phyloP scores from a whole-genome alignment of 2,113 vertebrate genomes.

The Galeopterus variegatus region DNA sequence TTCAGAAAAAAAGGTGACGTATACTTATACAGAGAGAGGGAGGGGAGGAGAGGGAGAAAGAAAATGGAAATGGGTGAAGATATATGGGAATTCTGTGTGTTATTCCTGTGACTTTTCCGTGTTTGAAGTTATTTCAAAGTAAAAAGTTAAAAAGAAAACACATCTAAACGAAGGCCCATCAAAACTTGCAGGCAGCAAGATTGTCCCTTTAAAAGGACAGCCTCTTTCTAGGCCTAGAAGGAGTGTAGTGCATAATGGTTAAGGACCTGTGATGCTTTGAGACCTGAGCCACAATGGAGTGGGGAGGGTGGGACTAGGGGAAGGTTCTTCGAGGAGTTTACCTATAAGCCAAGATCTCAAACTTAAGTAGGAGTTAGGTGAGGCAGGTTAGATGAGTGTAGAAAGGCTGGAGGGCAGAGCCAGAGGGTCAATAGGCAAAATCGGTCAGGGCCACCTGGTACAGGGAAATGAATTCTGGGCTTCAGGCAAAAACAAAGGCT shows the following conservation, averaged over 20 bases:
- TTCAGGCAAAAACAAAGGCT: not conserved
- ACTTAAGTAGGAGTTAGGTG: not conserved
- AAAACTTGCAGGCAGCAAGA: not conserved
- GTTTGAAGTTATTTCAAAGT: constrained; percentile 2
- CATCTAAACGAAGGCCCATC: not conserved
- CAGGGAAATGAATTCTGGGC: not conserved
- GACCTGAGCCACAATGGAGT: no score
- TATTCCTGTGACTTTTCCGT: not conserved
- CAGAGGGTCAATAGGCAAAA: not conserved
- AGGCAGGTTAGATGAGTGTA: not conserved
- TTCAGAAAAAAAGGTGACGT: not conserved
- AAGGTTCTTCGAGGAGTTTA: not conserved
- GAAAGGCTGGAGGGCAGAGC: not conserved
- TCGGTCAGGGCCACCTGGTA: not conserved
- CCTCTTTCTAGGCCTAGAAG: not conserved
- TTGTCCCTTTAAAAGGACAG: not conserved
- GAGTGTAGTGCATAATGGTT: not conserved
- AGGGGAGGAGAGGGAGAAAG: not conserved
- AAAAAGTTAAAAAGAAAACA: not conserved
- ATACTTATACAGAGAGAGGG: not conserved
- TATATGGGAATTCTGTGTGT: not conserved
- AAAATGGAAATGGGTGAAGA: not conserved
- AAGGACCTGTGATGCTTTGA: not conserved
- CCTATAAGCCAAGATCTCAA: not conserved
- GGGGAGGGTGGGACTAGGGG: not conserved